Percentiles rank a stretch among this genome's conserved stretches.
Evolutionary conservation across 2,888 invertebrate species (phyloP).

Genomic region (Agelastica alni): DNA sequence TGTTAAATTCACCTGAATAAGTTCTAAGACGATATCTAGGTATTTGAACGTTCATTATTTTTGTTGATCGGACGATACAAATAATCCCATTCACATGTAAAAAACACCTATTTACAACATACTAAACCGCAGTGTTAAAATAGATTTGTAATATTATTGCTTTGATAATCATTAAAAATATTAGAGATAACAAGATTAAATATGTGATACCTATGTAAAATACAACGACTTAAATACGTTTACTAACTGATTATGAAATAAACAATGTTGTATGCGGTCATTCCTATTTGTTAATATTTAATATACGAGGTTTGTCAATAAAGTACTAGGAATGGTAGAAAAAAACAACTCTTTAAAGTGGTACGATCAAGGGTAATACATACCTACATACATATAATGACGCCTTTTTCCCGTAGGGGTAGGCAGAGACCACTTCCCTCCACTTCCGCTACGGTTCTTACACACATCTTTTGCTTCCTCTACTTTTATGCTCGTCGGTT

Average conservation of each 20-base stretch:
- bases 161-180: not conserved
- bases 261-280: not conserved
- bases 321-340: too few relatives aligned
- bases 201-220: slow-evolving; percentile 7
- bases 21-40: slow-evolving; percentile 1
- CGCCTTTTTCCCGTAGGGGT: too few relatives aligned
- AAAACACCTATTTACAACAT: not conserved
- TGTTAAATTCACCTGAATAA: slow-evolving; percentile 9
- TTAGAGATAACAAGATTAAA: slow-evolving; percentile 6
- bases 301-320: too few relatives aligned
- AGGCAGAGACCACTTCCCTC: too few relatives aligned
- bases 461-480: too few relatives aligned
- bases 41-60: not conserved
- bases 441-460: too few relatives aligned
- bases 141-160: not conserved
- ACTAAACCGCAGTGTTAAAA: not conserved
- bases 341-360: too few relatives aligned
- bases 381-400: too few relatives aligned
- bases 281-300: too few relatives aligned
- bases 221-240: not conserved
- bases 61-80: not conserved
- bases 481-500: too few relatives aligned
- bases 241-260: not conserved
- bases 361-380: too few relatives aligned
- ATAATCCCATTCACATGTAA: not conserved